phyloP scores from a whole-genome alignment of 2,113 vertebrate species.

The Halcyon senegalensis region DNA sequence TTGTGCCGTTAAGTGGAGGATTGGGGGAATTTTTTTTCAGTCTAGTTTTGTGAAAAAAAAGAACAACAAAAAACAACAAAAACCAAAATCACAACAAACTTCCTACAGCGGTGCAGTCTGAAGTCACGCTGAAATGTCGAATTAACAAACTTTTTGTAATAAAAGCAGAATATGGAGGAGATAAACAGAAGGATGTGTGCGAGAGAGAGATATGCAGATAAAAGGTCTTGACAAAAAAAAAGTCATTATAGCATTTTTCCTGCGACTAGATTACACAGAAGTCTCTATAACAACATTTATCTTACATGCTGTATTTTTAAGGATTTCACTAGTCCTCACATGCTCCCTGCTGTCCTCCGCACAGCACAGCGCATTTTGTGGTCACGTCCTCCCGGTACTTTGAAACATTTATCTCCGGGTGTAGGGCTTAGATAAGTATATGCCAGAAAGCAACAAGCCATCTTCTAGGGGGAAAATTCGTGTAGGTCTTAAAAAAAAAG shows the following conservation, averaged over 20 bases:
- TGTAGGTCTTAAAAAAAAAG: conserved; percentile 9
- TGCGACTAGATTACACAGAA: background rate
- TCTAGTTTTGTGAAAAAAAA: background rate
- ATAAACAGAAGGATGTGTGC: background rate
- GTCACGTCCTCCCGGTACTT: background rate
- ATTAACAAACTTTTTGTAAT: conserved; percentile 31
- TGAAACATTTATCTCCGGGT: conserved; percentile 26
- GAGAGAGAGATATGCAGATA: background rate
- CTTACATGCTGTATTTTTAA: background rate
- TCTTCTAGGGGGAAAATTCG: conserved; percentile 2
- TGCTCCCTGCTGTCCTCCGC: background rate
- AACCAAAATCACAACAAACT: too few relatives aligned
- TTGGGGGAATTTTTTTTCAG: conserved; percentile 16
- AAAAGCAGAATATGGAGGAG: background rate
- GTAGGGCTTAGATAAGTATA: conserved; percentile 14
- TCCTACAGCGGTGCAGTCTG: background rate
- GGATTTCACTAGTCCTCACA: background rate
- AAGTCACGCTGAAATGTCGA: background rate
- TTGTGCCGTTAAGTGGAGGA: conserved; percentile 55
- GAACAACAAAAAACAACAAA: too few relatives aligned
- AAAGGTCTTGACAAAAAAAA: background rate
- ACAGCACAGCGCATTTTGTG: background rate
- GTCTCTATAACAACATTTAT: background rate
- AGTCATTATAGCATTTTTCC: background rate
- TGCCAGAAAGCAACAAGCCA: conserved; percentile 45